Evolutionary conservation across 2,797 vertebrate genomes (phyloP), one percentile per base, ranked within the genome.

Genomic region (Cossypha niveicapilla): DNA sequence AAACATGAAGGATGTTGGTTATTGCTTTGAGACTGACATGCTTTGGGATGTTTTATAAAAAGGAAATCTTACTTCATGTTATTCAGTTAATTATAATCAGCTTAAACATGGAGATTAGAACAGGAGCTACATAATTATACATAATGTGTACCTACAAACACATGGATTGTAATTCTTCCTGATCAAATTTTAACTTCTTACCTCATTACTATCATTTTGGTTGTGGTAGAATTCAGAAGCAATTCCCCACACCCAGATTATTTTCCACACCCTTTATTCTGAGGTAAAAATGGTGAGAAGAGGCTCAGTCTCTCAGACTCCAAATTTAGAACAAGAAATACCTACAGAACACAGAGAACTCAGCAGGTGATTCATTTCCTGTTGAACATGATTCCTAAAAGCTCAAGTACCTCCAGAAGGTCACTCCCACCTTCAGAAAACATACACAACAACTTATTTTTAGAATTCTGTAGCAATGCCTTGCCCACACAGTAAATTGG

Each of bases 401-500:
- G 71, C 90, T 96, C 73, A 90, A 84, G 86, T 68, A 83, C 58
- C 84, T 93, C 92, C 84, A 96, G 90, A 96, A 96, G 90, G 90
- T 93, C 93, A 68, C 86, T 91, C 89, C 94, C 76, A 96, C 92
- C 67, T 95, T 96, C 88, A 91, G 91, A 67, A 97, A 95, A 91
- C 65, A 95, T 76, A 95, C 71, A 96, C 73, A 94, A 94, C 92
- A 75, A 61, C 41, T 80, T 96, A 96, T 96, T 96, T 96, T 94
- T 96, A 95, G 96, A 90, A 48, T 42, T 78, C 77, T 94, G 86
- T 58, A 92, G 86, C 94, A 95, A 90, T 91, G 95, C 74, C 68
- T 84, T 92, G 88, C 95, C 95, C 92, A 96, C 95, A 93, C 92
- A 96, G 73, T 70, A 72, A 90, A 95, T 83, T 86, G 67, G 88